phyloP scores from a whole-genome alignment of 1,140 invertebrate species.

The Drosophila serrata region DNA sequence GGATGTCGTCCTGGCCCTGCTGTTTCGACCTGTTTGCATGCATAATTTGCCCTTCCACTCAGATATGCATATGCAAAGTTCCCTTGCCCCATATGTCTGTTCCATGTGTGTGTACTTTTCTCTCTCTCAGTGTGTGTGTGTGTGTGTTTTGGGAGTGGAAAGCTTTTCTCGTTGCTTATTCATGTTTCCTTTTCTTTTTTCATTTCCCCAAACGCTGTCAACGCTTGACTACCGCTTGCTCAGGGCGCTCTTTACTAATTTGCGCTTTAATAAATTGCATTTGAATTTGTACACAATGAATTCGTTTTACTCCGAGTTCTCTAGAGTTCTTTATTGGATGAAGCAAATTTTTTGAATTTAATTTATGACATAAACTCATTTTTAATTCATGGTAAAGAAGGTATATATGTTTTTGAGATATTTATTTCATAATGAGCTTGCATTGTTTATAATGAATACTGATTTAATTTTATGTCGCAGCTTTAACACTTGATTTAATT shows the following conservation, averaged over 20 bases:
- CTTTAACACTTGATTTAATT: conserved; percentile 26
- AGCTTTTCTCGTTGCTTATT: conserved; percentile 55
- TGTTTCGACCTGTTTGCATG: conserved; percentile 54
- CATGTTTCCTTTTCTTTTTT: conserved; percentile 40
- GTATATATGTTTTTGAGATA: neutral
- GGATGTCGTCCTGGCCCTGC: conserved; percentile 27
- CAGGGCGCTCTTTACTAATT: conserved; percentile 45
- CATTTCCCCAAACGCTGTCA: conserved; percentile 60
- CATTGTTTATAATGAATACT: conserved; percentile 4
- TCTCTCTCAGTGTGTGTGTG: conserved; percentile 5
- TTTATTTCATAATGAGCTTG: neutral
- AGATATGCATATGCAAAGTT: conserved; percentile 51
- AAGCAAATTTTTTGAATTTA: neutral
- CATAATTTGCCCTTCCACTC: conserved; percentile 49
- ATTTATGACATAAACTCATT: neutral
- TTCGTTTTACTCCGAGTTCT: neutral
- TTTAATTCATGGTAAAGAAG: neutral
- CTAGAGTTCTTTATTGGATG: neutral
- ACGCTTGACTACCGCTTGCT: conserved; percentile 25
- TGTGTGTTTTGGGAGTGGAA: conserved; percentile 18
- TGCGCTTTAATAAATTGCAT: conserved; percentile 74
- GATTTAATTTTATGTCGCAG: neutral
- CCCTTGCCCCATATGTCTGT: conserved; percentile 22
- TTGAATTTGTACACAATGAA: conserved; percentile 45
- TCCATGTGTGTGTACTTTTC: conserved; percentile 7